Evolutionary conservation across 2,797 vertebrate species (phyloP).

Genomic region (Hydrolagus colliei): DNA sequence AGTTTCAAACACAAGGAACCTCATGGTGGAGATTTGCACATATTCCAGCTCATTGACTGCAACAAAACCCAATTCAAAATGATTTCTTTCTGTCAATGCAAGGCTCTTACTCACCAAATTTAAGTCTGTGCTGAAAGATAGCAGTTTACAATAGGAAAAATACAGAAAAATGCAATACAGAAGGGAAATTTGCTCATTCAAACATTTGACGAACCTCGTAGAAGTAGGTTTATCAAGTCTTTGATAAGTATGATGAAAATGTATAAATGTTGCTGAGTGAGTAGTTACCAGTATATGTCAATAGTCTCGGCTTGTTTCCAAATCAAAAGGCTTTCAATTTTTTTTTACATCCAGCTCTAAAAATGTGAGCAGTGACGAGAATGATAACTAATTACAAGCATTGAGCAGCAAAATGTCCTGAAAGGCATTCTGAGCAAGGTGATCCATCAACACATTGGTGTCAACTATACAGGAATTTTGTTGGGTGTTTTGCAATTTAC

Average conservation of each 20-base stretch:
- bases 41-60: neutral
- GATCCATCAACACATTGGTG: neutral
- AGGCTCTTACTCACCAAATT: neutral
- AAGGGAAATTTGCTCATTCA: neutral
- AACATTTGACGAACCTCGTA: neutral
- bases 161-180: neutral
- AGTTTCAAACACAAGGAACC: neutral
- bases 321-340: neutral
- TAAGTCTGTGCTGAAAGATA: neutral
- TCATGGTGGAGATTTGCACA: neutral
- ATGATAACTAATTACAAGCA: constrained; percentile 5
- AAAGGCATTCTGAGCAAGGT: neutral
- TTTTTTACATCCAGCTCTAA: neutral
- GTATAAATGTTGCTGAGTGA: neutral
- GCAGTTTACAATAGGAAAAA: neutral
- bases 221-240: neutral
- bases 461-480: neutral
- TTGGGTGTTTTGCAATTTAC: neutral
- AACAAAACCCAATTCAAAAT: neutral
- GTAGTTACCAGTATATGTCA: neutral
- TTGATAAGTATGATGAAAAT: neutral
- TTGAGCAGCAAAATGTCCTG: neutral
- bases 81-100: neutral
- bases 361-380: neutral
- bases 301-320: neutral